A percentile compares a stretch with the other conserved stretches of the same genome.
Evolutionary conservation across 2,888 invertebrate genomes (phyloP).

Genomic region (Silvanus unidentatus): DNA sequence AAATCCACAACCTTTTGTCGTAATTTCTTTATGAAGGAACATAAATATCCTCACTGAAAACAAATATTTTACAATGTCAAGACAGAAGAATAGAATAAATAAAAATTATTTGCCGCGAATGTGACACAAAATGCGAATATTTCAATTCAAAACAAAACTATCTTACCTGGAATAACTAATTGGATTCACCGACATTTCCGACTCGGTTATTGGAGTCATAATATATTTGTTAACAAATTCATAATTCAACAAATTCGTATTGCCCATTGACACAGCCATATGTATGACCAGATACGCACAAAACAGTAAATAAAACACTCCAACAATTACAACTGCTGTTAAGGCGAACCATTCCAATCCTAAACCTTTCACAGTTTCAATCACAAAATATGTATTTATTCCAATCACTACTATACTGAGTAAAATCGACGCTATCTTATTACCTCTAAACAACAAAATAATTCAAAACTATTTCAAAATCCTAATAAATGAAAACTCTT

Average conservation of each 20-base stretch:
- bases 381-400: conserved; percentile 76
- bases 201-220: conserved; percentile 49
- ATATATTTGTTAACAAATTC: conserved; percentile 55
- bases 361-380: conserved; percentile 51
- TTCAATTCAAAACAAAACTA: not conserved
- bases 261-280: conserved; percentile 63
- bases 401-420: conserved; percentile 65
- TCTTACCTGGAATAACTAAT: conserved; percentile 56
- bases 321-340: conserved; percentile 51
- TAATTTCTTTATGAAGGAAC: no score
- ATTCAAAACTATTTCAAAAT: conserved; percentile 4
- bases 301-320: conserved; percentile 63
- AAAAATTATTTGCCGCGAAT: no score
- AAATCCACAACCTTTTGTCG: no score
- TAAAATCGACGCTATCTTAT: conserved; percentile 61
- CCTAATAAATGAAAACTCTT: conserved; percentile 36
- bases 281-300: conserved; percentile 70
- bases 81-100: no score
- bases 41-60: no score
- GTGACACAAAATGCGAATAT: conserved; percentile 1
- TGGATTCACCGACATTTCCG: conserved; percentile 49
- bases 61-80: no score
- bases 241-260: conserved; percentile 49
- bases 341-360: conserved; percentile 47
- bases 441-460: conserved; percentile 52